These are phyloP conservation scores for Scaptomyza tumidula DNA, from an alignment of 2,888 invertebrate genomes.

Conservation along the genomic window DNA sequence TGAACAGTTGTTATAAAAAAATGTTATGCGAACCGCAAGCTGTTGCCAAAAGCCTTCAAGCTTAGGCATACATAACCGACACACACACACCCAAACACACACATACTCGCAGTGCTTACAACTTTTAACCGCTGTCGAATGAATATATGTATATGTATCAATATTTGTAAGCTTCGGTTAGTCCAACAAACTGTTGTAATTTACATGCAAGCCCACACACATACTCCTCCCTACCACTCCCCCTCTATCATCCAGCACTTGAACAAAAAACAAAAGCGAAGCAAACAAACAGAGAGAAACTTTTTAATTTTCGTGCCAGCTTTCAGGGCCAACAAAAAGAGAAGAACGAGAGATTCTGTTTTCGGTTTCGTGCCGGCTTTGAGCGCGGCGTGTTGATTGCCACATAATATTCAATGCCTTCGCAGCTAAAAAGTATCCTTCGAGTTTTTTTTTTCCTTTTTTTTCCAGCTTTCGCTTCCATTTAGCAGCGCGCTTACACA, in stretches of 20 bases:
- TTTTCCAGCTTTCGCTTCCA: constrained; percentile 38
- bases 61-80: background rate
- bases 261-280: constrained; percentile 2
- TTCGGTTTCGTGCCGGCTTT: constrained; percentile 16
- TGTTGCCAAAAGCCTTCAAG: constrained; percentile 42
- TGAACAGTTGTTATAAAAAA: constrained; percentile 15
- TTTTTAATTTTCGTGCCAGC: constrained; percentile 72
- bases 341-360: background rate
- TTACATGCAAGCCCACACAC: constrained; percentile 42
- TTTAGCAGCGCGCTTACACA: constrained; percentile 65
- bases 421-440: constrained; percentile 46
- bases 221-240: background rate
- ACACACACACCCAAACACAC: background rate
- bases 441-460: constrained; percentile 21
- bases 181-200: constrained; percentile 68
- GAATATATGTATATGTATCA: constrained; percentile 54
- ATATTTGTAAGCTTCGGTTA: constrained; percentile 69
- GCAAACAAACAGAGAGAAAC: constrained; percentile 54
- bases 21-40: constrained; percentile 57
- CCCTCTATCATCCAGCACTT: too few species aligned
- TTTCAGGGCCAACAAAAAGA: constrained; percentile 60
- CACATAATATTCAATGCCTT: constrained; percentile 69
- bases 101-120: constrained; percentile 27
- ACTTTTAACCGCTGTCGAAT: constrained; percentile 41
- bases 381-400: constrained; percentile 58